A percentile compares a stretch with the other conserved stretches of the same genome.
phyloP scores from a whole-genome alignment of 1,140 invertebrate species.

The Spodoptera litura region DNA sequence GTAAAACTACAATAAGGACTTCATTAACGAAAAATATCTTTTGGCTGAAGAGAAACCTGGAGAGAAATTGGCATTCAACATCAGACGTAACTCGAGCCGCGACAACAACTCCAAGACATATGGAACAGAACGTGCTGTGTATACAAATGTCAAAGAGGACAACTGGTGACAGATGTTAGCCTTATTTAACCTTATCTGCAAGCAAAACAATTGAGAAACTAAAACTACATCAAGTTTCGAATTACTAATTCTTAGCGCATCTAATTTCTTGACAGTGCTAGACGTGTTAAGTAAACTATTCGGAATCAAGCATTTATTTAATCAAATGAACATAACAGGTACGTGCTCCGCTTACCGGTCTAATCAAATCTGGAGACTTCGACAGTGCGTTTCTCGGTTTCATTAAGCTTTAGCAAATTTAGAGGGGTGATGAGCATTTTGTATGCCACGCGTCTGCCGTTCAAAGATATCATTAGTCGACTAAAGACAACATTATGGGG shows the following conservation, averaged over 20 bases:
- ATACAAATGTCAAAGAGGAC: constrained; percentile 9
- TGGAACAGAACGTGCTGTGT: constrained; percentile 31
- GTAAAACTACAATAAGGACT: not conserved
- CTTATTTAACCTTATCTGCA: constrained; percentile 15
- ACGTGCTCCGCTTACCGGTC: constrained; percentile 61
- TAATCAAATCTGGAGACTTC: constrained; percentile 65
- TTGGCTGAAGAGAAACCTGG: not conserved
- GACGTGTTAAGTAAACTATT: constrained; percentile 62
- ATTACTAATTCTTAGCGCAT: constrained; percentile 42
- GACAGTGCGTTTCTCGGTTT: constrained; percentile 59
- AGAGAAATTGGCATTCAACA: constrained; percentile 17
- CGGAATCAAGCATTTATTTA: constrained; percentile 62
- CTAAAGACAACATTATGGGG: constrained; percentile 53
- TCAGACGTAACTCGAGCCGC: constrained; percentile 13
- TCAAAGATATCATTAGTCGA: constrained; percentile 60
- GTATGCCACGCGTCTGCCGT: constrained; percentile 56
- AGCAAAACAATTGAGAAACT: constrained; percentile 12
- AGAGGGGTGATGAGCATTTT: constrained; percentile 52
- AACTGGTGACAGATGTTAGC: constrained; percentile 32
- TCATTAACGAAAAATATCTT: not conserved
- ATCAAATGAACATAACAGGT: constrained; percentile 69
- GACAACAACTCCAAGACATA: constrained; percentile 36
- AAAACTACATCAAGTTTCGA: constrained; percentile 8
- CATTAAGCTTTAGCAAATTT: constrained; percentile 62
- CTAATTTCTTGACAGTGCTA: constrained; percentile 49